Conservation (phyloP, 2,113 vertebrate species). For the Eretmochelys imbricata region DNA sequence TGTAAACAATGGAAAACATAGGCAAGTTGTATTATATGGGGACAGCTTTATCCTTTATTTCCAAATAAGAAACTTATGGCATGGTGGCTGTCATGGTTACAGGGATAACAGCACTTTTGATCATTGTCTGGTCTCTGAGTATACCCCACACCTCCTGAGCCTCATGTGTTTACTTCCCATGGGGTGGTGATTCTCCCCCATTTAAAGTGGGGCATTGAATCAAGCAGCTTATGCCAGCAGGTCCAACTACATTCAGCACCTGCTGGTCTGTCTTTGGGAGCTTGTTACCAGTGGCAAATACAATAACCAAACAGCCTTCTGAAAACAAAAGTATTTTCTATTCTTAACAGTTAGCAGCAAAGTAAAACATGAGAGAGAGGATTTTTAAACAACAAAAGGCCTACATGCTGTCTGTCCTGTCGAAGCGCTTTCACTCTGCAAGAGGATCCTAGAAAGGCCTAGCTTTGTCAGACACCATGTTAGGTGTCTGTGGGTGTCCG, state of each 20-base stretch:
- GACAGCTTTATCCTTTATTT: neutral
- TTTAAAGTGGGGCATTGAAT: neutral
- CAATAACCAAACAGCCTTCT: neutral
- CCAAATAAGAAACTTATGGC: neutral
- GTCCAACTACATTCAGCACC: neutral
- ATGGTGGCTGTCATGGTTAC: neutral
- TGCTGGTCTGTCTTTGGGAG: neutral
- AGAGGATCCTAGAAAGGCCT: neutral
- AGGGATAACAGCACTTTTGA: neutral
- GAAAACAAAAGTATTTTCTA: constrained; percentile 12
- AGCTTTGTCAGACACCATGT: neutral
- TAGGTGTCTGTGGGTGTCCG: neutral
- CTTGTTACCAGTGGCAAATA: neutral
- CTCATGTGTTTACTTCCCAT: neutral
- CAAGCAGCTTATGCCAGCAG: neutral
- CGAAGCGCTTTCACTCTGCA: neutral
- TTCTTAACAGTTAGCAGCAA: neutral
- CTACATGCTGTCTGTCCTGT: neutral
- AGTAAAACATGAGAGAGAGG: neutral
- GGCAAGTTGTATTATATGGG: neutral
- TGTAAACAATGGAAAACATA: neutral
- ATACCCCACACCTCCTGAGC: neutral
- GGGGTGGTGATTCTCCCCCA: neutral
- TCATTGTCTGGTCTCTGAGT: neutral
- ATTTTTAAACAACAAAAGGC: neutral